Evolutionary conservation across 2,888 invertebrate species (phyloP).

Genomic region (Perdita meconis): DNA sequence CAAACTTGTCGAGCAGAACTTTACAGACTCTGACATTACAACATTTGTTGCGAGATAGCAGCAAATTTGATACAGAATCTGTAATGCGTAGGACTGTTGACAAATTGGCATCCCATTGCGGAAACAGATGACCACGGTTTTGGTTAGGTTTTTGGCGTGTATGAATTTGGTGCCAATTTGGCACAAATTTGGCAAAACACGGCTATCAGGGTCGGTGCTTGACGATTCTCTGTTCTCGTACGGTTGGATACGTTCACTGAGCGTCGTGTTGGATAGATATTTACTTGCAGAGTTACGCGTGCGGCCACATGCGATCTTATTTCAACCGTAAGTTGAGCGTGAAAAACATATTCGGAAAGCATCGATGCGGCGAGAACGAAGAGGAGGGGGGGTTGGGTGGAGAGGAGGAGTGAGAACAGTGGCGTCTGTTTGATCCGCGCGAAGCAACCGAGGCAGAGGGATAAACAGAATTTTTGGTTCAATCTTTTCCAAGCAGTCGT

Average conservation of each 20-base stretch:
- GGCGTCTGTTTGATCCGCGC: constrained; percentile 1
- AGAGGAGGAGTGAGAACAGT: background rate
- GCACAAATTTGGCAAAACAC: too few relatives aligned
- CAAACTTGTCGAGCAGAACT: too few relatives aligned
- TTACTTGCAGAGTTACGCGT: constrained; percentile 32
- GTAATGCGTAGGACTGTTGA: too few relatives aligned
- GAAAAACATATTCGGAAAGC: constrained; percentile 12
- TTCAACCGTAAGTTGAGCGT: constrained; percentile 32
- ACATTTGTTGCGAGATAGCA: too few relatives aligned
- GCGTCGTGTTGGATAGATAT: constrained; percentile 43
- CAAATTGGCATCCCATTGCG: too few relatives aligned
- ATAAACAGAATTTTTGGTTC: background rate
- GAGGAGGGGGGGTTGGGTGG: too few relatives aligned
- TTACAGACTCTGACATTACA: too few relatives aligned
- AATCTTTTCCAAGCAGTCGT: background rate
- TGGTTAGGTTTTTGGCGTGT: too few relatives aligned
- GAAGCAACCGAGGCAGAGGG: background rate
- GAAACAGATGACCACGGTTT: too few relatives aligned
- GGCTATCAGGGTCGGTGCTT: background rate
- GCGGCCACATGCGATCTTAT: constrained; percentile 34
- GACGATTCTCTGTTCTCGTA: constrained; percentile 5
- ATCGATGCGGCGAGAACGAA: too few relatives aligned
- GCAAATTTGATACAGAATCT: too few relatives aligned
- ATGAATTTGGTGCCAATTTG: too few relatives aligned
- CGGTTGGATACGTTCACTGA: constrained; percentile 13